phyloP scores from a whole-genome alignment of 2,888 invertebrate genomes.

The Cosmorhoe ocellata region DNA sequence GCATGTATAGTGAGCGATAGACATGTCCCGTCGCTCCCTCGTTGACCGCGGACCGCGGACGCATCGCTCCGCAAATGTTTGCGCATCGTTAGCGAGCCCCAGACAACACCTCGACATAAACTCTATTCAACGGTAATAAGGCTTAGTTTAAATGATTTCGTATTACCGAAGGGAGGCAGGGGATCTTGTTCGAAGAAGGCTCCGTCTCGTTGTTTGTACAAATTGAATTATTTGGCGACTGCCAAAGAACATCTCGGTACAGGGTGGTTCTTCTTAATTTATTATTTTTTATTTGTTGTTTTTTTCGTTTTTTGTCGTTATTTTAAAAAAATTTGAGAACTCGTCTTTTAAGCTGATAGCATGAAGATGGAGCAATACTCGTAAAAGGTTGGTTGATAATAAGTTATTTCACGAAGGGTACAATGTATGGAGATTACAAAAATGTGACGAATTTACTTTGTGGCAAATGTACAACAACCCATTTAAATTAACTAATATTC shows the following conservation, averaged over 20 bases:
- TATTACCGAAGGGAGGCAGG: not conserved
- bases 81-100: slow-evolving; percentile 55
- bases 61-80: slow-evolving; percentile 63
- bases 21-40: slow-evolving; percentile 47
- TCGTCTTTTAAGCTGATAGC: too few relatives aligned
- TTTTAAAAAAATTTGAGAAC: too few relatives aligned
- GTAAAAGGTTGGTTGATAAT: too few relatives aligned
- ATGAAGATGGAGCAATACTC: too few relatives aligned
- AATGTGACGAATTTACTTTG: too few relatives aligned
- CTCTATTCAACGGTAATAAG: slow-evolving; percentile 21
- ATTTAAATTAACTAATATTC: too few relatives aligned
- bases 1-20: slow-evolving; percentile 12
- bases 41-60: slow-evolving; percentile 57
- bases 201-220: slow-evolving; percentile 4
- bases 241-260: slow-evolving; percentile 4
- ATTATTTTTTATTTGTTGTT: too few relatives aligned
- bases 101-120: slow-evolving; percentile 17
- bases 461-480: too few relatives aligned
- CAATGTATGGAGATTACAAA: too few relatives aligned
- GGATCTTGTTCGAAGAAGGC: slow-evolving; percentile 5
- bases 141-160: slow-evolving; percentile 11
- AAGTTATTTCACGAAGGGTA: too few relatives aligned
- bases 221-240: slow-evolving; percentile 11
- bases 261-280: too few relatives aligned
- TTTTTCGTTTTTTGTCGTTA: too few relatives aligned